Evolutionary conservation across 2,113 vertebrate genomes (phyloP), one percentile per base, ranked within the genome.

Genomic region (Benitochromis conjunctus): DNA sequence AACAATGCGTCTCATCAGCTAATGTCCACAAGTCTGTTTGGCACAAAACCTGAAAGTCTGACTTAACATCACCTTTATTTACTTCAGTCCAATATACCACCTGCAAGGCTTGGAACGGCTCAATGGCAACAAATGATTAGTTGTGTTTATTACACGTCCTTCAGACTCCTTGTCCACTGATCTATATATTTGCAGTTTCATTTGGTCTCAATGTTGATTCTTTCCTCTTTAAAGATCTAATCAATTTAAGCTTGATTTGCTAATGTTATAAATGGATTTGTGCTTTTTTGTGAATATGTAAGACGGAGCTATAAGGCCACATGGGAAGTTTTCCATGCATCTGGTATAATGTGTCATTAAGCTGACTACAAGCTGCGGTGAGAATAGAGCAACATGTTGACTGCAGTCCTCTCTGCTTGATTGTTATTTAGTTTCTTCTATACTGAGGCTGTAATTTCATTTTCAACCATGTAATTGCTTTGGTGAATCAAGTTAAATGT

Each of bases 151-250:
- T 64, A 54, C 76, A n/a, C 41, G 1, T 88, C 54, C 9, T 85
- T 77, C 26, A 80, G 84, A 69, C 69, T 83, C 12, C 83, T 86
- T 34, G 57, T 53, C 84, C 36, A 89, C 81, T 85, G 80, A 90
- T 86, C 80, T 74, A 24, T 88, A 80, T 88, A 85, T 78, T 80
- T 85, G 58, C 82, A 58, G 56, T 85, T 86, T 82, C 29, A 77
- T 77, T 79, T 34, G 18, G 60, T 21, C 48, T 58, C 14, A 14
- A 9, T 83, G 64, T 57, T 14, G 54, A 79, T 86, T 79, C 81
- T 54, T 57, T 56, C 41, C 57, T 79, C 21, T 83, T 48, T 80
- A 85, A 38, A 56, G 80, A 64, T 46, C 5, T 4, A 19, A 46
- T 79, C n/a, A 58, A 9, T 62, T 77, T 36, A 58, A 36, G 43